Base-by-base conservation (phyloP, 2,113 vertebrate species). In the Zingel zingel region DNA sequence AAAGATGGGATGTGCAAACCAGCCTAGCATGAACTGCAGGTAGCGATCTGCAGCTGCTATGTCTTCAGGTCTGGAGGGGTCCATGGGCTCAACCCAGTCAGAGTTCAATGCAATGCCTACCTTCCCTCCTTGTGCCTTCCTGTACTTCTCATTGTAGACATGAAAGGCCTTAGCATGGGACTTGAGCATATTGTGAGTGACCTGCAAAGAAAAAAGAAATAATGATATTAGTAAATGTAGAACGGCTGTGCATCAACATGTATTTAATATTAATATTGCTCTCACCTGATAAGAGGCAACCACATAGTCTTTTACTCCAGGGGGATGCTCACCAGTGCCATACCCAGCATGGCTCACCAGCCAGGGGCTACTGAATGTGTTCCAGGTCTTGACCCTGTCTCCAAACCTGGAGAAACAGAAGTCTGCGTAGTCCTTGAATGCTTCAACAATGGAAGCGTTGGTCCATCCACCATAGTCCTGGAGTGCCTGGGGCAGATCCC, bases 1-100 rank as follows among this genome's bases (percentile, higher is more conserved):
- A 90, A 98, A 98, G 86, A 99, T 74, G 5, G 98, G 98, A 85
- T 99, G 97, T 82, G 97, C 98, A 92, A 99, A 99, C 97, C 97
- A 98, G 85, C 98, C 98, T 43, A 99, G 93, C 96, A 97, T 99
- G 89, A 97, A 98, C 68, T 98, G 95, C 74, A 99, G 84, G 92
- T 96, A 98, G 64, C 96, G 97, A 70, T 98, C 96, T 3, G 97
- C 94, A 48, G 97, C 97, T 21, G 50, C 88, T 64, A 96, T 6
- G 0, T 98, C 97, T 85, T 96, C 95, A 0, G 87, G 66, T 45
- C 8, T 94, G 77, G 81, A 15, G 5, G 94, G 81, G 53, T 93
- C 84, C 39, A 59, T 78, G 13, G 98, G 98, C 56, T 98, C 96
- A 25, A 95, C 97, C 98, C 98, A 99, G 71, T 98, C 96, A 0